These are phyloP conservation scores for Lithophane ornitopus DNA, from an alignment of 2,888 invertebrate genomes.

Conservation along the genomic window DNA sequence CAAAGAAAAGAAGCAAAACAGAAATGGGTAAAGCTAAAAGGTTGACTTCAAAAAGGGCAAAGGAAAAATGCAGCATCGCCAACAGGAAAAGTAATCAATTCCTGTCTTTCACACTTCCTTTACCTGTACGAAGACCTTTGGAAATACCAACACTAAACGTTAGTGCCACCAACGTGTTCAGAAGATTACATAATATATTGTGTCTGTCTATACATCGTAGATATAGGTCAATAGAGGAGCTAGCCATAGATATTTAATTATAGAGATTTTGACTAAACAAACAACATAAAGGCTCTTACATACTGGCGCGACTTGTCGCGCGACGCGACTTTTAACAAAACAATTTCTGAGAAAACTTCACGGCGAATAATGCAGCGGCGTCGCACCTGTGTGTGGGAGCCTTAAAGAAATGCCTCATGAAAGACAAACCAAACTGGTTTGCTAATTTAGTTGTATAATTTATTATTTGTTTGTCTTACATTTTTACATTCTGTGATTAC, in stretches of 20 bases:
- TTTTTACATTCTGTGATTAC: no score
- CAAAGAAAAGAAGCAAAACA: background rate
- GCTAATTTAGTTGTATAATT: no score
- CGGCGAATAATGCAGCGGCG: no score
- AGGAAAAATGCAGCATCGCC: conserved; percentile 1
- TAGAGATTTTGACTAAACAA: background rate
- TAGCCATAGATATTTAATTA: background rate
- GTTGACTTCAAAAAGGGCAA: conserved; percentile 11
- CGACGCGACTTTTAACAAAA: no score
- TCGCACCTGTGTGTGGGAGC: no score
- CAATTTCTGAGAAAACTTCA: no score
- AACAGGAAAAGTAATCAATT: conserved; percentile 22
- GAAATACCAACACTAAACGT: conserved; percentile 20
- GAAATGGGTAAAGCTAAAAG: background rate
- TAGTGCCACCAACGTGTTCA: background rate
- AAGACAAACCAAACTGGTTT: no score
- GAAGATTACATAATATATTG: background rate
- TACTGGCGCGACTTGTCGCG: no score
- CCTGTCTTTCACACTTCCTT: conserved; percentile 17
- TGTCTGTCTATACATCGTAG: background rate
- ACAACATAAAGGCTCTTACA: no score
- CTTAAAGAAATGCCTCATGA: no score
- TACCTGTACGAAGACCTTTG: conserved; percentile 23
- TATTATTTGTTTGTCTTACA: no score
- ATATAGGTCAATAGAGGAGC: background rate